Evolutionary conservation across 2,797 vertebrate genomes (phyloP).

Genomic region (Tokudaia tokunoshimensis): DNA sequence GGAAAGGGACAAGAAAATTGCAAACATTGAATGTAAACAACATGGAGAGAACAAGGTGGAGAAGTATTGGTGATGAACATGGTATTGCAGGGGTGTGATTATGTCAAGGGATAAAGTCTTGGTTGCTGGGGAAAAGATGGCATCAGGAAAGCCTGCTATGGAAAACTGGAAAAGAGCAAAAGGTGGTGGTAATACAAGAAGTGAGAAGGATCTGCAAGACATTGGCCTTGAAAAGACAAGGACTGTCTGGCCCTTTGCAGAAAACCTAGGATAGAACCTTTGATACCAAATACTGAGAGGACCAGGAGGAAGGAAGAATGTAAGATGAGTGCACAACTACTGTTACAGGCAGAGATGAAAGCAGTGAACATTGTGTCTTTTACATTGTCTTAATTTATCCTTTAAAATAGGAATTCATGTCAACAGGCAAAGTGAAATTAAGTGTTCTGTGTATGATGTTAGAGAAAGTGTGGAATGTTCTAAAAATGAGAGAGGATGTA

Average conservation of each 20-base stretch:
- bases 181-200: not conserved
- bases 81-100: not conserved
- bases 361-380: not conserved
- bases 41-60: not conserved
- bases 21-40: not conserved
- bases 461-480: not conserved
- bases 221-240: not conserved
- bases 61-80: not conserved
- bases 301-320: not conserved
- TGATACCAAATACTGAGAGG: not conserved
- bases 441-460: not conserved
- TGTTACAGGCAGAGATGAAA: not conserved
- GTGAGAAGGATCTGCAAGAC: not conserved
- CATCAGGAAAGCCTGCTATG: not conserved
- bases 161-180: not conserved
- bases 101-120: not conserved
- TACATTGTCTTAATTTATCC: not conserved
- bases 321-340: not conserved
- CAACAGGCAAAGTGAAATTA: not conserved
- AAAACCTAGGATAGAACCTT: not conserved
- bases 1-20: not conserved
- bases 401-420: conserved; percentile 13
- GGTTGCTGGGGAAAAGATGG: not conserved
- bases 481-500: not conserved
- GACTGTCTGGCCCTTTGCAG: not conserved